These are phyloP conservation scores for pig (Sus scrofa) DNA, from an alignment of 2,113 vertebrate species.

Conservation along the genomic window T2T-Sscrofa CM000826.6:150544501-150545000, in stretches of 20 bases:
- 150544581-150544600: not conserved
- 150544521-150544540: not conserved
- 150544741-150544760: not conserved
- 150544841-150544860: conserved; percentile 93
- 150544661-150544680: not conserved
- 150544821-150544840: conserved; percentile 85
- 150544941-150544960: too few relatives aligned
- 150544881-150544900: conserved; percentile 90
- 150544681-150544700: not conserved
- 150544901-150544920: conserved; percentile 91
- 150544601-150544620: conserved; percentile 34
- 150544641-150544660: not conserved
- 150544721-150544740: not conserved
- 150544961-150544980: conserved; percentile 31
- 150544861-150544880: conserved; percentile 94
- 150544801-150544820: not conserved
- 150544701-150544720: not conserved
- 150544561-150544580: not conserved
- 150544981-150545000: not conserved
- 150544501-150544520: not conserved
- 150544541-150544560: not conserved
- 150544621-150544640: conserved; percentile 36
- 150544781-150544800: not conserved
- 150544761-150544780: not conserved
- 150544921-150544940: conserved; percentile 73